Evolutionary conservation across 2,888 invertebrate genomes (phyloP).

Genomic region (Amphipoea lucens): DNA sequence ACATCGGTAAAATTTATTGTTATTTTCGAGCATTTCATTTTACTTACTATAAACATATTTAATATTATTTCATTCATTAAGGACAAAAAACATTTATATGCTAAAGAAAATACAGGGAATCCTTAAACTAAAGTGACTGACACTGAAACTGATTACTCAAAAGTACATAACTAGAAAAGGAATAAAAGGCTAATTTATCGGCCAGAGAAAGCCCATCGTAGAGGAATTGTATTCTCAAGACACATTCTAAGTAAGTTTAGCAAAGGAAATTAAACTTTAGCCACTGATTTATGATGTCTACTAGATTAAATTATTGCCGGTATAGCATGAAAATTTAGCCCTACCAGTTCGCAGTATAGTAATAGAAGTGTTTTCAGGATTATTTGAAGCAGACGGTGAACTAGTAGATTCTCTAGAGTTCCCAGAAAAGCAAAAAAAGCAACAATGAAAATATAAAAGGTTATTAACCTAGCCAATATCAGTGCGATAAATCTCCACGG

Average conservation of each 20-base stretch:
- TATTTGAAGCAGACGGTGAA: background rate
- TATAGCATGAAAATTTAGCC: background rate
- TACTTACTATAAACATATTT: background rate
- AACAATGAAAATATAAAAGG: slow-evolving; percentile 3
- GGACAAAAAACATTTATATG: too few species aligned
- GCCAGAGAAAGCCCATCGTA: background rate
- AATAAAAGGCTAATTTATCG: background rate
- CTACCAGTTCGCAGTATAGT: background rate
- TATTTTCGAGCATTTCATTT: background rate
- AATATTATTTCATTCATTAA: background rate
- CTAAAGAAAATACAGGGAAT: background rate
- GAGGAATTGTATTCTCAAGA: slow-evolving; percentile 7
- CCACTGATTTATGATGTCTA: slow-evolving; percentile 45
- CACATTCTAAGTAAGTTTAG: slow-evolving; percentile 11
- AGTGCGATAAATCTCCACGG: slow-evolving; percentile 1
- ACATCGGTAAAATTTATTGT: background rate
- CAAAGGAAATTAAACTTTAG: slow-evolving; percentile 45
- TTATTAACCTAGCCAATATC: slow-evolving; percentile 31
- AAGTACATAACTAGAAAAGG: background rate
- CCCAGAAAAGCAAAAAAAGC: background rate
- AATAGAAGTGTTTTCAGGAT: background rate
- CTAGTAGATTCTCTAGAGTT: background rate
- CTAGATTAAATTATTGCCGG: slow-evolving; percentile 13
- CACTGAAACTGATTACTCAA: background rate
- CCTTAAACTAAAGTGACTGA: background rate